A percentile compares a stretch with the other conserved stretches of the same genome.
Conservation (phyloP, 2,888 invertebrate species). For the Ormyrus rosae region DNA sequence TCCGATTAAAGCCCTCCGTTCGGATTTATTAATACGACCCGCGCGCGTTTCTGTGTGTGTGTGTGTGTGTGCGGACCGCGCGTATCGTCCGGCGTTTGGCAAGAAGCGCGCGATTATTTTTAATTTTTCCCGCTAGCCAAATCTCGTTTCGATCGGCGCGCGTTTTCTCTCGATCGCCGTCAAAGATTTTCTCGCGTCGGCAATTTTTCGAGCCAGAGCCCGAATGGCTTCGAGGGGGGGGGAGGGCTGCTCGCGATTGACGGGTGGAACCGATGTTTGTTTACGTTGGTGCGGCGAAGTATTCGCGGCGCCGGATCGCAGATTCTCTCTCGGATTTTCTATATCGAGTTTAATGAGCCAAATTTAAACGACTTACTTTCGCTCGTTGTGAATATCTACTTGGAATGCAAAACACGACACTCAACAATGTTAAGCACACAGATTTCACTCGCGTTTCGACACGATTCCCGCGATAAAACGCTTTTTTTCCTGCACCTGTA, state of each 20-base stretch:
- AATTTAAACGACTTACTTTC: conserved; percentile 29
- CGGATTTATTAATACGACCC: conserved; percentile 22
- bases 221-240: too few relatives aligned
- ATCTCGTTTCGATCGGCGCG: conserved; percentile 1
- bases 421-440: conserved; percentile 3
- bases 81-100: conserved; percentile 31
- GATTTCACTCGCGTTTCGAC: conserved; percentile 17
- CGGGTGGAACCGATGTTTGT: not conserved
- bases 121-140: conserved; percentile 50
- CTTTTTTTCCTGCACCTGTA: not conserved
- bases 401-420: conserved; percentile 2
- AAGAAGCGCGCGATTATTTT: conserved; percentile 48
- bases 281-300: too few relatives aligned
- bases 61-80: not conserved
- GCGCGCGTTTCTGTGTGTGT: not conserved
- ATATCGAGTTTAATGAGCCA: not conserved
- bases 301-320: too few relatives aligned
- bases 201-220: not conserved
- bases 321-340: too few relatives aligned
- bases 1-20: conserved; percentile 5
- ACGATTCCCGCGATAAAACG: not conserved
- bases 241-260: not conserved
- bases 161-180: conserved; percentile 19
- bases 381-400: not conserved
- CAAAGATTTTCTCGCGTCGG: not conserved